phyloP scores from a whole-genome alignment of 2,888 invertebrate species.

The Taenaris catops region DNA sequence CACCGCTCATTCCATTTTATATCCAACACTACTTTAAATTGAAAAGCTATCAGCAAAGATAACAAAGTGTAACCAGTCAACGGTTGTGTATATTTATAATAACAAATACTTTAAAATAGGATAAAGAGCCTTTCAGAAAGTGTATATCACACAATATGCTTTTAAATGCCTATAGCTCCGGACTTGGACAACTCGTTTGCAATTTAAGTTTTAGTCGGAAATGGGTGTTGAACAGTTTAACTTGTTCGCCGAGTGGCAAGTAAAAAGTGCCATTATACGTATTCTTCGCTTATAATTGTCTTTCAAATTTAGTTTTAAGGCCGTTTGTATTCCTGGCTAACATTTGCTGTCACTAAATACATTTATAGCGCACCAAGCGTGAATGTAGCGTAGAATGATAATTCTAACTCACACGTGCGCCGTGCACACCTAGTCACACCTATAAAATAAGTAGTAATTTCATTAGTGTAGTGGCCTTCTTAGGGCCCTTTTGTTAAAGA shows the following conservation, averaged over 20 bases:
- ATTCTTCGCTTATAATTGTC: slow-evolving; percentile 43
- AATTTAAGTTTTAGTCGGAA: slow-evolving; percentile 4
- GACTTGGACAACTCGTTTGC: neutral
- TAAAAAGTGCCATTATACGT: slow-evolving; percentile 24
- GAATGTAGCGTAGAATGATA: slow-evolving; percentile 60
- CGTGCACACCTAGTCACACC: slow-evolving; percentile 51
- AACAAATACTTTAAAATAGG: too few species aligned
- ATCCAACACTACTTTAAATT: too few species aligned
- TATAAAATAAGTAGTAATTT: slow-evolving; percentile 56
- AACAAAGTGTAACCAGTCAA: too few species aligned
- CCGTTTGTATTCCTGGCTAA: slow-evolving; percentile 55
- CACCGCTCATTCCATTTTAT: too few species aligned
- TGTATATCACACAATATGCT: too few species aligned
- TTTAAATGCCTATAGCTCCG: too few species aligned
- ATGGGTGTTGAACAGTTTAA: slow-evolving; percentile 3
- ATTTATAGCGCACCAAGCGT: slow-evolving; percentile 58
- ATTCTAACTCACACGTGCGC: slow-evolving; percentile 50
- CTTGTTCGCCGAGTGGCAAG: slow-evolving; percentile 8
- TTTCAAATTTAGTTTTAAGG: slow-evolving; percentile 40
- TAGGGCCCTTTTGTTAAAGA: too few species aligned
- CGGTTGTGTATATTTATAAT: too few species aligned
- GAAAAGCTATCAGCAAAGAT: too few species aligned
- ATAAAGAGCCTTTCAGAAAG: too few species aligned
- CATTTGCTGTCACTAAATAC: slow-evolving; percentile 56
- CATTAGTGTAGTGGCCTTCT: slow-evolving; percentile 44